Base-by-base conservation (phyloP, 2,888 invertebrate species). In the Hirtodrosophila trivittata region DNA sequence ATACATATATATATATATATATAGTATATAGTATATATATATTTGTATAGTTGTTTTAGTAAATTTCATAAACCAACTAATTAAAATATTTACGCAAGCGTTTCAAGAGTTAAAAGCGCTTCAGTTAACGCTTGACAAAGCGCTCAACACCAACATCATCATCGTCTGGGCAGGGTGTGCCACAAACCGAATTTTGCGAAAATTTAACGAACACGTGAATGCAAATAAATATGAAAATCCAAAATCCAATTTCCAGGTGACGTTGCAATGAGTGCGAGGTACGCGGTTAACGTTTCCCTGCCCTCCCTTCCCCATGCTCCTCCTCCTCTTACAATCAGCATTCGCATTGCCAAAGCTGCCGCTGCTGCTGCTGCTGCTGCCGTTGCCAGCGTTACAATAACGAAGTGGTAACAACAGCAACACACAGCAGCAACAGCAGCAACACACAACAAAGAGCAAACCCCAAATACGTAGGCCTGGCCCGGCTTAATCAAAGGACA, bases 211-310 rank as follows among this genome's bases (percentile, higher is more conserved):
- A 38, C 41, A 41, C 38, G 26, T 28, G 49, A 21, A 51, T 32
- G 35, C 38, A 50, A 62, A 63, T 73, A 62, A 57, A 62, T 66
- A 32, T 33, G 59, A 55, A 68, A 21, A 21, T 21, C 3, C 5
- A 21, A 21, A 78, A 75, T 71, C 59, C 67, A 78, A 78, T 78
- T 75, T 74, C 8, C 55, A 35, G 59, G 33, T 49, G 21, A 45
- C 46, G 30, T 12, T 33, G 50, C 58, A 62, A 30, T 47, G 37
- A 18, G 18, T n/a, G 12, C 9, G 18, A 21, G 18, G 18, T 2
- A 21, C 5, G 18, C 5, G 18, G 18, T 21, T 21, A 21, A 10
- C 26, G 10, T n/a, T 21, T 12, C 9, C 26, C 43, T 28, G 0
- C 30, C 26, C 9, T 28, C 25, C 25, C 3, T 25, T 25, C 25